Evolutionary conservation across 1,140 invertebrate genomes (phyloP).

Genomic region (Cryptotermes secundus): DNA sequence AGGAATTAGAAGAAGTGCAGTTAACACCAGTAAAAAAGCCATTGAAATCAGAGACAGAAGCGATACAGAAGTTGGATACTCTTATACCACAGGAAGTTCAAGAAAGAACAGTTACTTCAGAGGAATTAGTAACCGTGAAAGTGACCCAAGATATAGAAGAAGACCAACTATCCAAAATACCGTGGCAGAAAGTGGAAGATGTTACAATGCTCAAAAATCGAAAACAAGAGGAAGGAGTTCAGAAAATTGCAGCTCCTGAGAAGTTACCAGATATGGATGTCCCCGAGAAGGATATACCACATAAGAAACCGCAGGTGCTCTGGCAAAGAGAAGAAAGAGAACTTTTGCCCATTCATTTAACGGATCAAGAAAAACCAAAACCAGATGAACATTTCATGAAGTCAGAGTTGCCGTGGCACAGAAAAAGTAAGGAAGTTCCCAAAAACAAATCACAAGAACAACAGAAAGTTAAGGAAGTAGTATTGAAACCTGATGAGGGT

Average conservation of each 20-base stretch:
- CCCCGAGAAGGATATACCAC: no score
- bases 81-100: no score
- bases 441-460: neutral
- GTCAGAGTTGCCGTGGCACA: constrained; percentile 27
- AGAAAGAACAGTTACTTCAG: no score
- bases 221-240: neutral
- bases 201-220: neutral
- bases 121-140: neutral
- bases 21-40: constrained; percentile 39
- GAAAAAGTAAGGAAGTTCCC: neutral
- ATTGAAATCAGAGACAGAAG: neutral
- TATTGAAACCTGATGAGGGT: neutral
- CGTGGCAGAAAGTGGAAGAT: constrained; percentile 26
- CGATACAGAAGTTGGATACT: neutral
- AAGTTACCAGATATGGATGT: no score
- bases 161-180: neutral
- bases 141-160: neutral
- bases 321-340: no score
- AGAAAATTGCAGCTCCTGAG: no score
- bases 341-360: neutral
- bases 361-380: constrained; percentile 3
- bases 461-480: neutral
- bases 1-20: constrained; percentile 42
- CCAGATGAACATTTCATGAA: neutral
- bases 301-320: no score